phyloP scores from a whole-genome alignment of 2,888 invertebrate species.

The Athrips mouffetella region DNA sequence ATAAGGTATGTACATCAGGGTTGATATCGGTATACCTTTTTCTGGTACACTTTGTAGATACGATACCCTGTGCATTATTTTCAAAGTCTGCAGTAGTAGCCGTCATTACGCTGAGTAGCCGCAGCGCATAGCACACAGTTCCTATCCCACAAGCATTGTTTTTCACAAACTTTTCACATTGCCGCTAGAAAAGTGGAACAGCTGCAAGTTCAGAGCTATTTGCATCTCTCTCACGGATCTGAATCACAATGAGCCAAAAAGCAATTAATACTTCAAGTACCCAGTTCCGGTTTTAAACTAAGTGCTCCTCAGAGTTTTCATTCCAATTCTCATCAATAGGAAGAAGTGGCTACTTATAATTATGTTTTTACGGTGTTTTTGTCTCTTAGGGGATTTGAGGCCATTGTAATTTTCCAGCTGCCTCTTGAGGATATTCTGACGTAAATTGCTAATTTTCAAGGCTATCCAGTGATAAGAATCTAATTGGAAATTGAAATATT shows the following conservation, averaged over 20 bases:
- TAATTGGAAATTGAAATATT: slow-evolving; percentile 2
- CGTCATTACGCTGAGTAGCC: neutral
- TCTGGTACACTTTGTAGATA: too few relatives aligned
- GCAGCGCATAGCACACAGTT: slow-evolving; percentile 23
- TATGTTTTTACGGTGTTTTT: slow-evolving; percentile 8
- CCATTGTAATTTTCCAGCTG: slow-evolving; percentile 5
- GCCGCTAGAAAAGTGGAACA: slow-evolving; percentile 70
- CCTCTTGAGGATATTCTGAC: neutral
- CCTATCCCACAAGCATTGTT: slow-evolving; percentile 52
- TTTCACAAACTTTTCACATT: slow-evolving; percentile 67
- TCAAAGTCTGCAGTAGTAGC: neutral
- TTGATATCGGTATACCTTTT: too few relatives aligned
- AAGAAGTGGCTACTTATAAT: slow-evolving; percentile 33
- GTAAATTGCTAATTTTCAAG: slow-evolving; percentile 2
- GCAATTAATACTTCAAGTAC: slow-evolving; percentile 76
- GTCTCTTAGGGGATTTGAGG: slow-evolving; percentile 9
- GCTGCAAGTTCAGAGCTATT: slow-evolving; percentile 69
- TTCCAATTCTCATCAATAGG: slow-evolving; percentile 56
- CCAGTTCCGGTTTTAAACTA: slow-evolving; percentile 69
- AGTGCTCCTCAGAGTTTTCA: slow-evolving; percentile 72
- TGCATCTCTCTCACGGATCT: slow-evolving; percentile 71
- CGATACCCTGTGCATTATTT: too few relatives aligned
- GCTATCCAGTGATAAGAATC: neutral
- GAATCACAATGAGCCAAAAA: slow-evolving; percentile 75
- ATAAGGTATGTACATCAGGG: too few relatives aligned